These are phyloP conservation scores for Macropus fuliginosus DNA, from an alignment of 2,797 vertebrate genomes.

Conservation along the genomic window DNA sequence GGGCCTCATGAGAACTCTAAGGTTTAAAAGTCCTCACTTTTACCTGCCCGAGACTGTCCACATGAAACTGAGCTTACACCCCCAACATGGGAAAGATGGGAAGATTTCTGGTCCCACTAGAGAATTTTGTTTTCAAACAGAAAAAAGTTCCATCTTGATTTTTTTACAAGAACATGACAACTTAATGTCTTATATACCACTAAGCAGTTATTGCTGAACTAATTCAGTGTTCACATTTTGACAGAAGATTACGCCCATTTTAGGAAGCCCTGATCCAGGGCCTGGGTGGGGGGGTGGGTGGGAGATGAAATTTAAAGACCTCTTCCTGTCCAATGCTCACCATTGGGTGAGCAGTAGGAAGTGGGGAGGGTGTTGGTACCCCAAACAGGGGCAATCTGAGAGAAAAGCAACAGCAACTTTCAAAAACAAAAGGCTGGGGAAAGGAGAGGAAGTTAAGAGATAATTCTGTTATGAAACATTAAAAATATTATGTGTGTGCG, in stretches of 20 bases:
- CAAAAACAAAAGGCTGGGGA: slow-evolving; percentile 62
- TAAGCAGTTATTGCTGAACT: slow-evolving; percentile 78
- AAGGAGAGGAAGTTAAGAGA: slow-evolving; percentile 55
- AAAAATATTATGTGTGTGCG: slow-evolving; percentile 54
- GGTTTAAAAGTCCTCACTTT: no score
- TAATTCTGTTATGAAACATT: slow-evolving; percentile 63
- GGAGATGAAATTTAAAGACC: background rate
- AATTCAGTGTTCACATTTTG: slow-evolving; percentile 80
- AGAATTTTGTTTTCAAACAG: slow-evolving; percentile 75
- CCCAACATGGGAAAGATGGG: no score
- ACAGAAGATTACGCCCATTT: slow-evolving; percentile 73
- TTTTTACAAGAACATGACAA: slow-evolving; percentile 73
- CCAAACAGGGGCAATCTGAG: slow-evolving; percentile 7
- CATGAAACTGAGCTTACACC: no score
- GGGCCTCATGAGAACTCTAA: no score
- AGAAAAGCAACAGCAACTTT: slow-evolving; percentile 67
- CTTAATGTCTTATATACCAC: slow-evolving; percentile 73
- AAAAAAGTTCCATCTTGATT: slow-evolving; percentile 81
- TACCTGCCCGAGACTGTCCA: no score
- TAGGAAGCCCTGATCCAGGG: slow-evolving; percentile 63
- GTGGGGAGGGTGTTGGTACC: background rate
- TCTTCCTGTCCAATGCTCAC: slow-evolving; percentile 38
- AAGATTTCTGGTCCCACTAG: slow-evolving; percentile 77
- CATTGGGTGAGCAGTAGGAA: background rate
- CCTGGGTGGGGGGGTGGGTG: background rate